Conservation (phyloP, 2,113 vertebrate genomes). For the Myotis brandtii region DNA sequence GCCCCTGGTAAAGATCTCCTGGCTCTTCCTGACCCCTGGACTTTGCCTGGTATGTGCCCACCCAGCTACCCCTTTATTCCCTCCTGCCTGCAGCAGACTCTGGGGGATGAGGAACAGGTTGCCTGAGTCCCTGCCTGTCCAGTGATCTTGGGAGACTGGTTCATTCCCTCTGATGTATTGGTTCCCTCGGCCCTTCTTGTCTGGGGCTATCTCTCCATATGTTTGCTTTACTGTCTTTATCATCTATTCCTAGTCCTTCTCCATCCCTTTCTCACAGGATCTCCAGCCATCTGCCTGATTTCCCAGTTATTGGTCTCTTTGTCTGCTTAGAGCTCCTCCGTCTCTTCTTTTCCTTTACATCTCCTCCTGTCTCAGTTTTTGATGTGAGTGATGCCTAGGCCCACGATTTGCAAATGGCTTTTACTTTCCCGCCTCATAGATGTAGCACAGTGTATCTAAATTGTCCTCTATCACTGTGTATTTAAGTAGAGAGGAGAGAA, state of each 20-base stretch:
- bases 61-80: no score
- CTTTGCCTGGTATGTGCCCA: conserved; percentile 92
- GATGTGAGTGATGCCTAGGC: background rate
- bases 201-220: background rate
- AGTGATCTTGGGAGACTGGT: background rate
- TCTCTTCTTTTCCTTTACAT: no score
- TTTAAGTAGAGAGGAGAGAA: no score
- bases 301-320: background rate
- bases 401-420: accelerated
- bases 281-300: accelerated
- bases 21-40: conserved; percentile 93
- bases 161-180: no score
- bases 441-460: background rate
- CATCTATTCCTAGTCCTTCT: background rate
- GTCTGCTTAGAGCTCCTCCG: background rate
- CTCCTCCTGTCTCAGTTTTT: background rate
- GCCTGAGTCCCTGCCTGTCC: background rate
- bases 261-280: background rate
- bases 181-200: background rate
- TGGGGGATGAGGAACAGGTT: background rate
- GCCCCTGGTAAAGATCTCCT: conserved; percentile 92
- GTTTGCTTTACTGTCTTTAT: background rate
- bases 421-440: background rate
- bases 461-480: background rate
- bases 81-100: background rate